Conservation (phyloP, 2,113 vertebrate genomes). For the Climacteris rufus region DNA sequence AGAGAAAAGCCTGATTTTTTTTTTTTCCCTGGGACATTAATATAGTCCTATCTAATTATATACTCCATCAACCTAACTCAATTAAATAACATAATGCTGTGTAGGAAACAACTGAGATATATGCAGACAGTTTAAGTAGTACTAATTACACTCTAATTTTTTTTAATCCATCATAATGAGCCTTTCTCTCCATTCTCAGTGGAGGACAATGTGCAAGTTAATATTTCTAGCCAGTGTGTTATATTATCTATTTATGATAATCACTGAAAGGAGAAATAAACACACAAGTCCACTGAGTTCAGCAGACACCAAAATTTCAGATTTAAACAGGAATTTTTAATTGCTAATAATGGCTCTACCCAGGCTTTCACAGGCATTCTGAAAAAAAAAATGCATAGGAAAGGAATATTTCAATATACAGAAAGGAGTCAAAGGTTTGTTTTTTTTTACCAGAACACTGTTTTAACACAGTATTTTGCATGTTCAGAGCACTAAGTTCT, state of each 20-base stretch:
- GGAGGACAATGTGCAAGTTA: background rate
- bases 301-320: background rate
- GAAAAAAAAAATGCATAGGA: background rate
- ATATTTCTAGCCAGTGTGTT: background rate
- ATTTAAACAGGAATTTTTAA: background rate
- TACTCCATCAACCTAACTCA: slow-evolving; percentile 59
- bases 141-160: slow-evolving; percentile 56
- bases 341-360: background rate
- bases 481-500: background rate
- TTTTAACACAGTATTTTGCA: background rate
- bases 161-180: slow-evolving; percentile 50
- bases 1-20: background rate
- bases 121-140: slow-evolving; percentile 32
- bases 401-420: background rate
- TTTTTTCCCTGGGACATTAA: slow-evolving; percentile 29
- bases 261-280: background rate
- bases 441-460: background rate
- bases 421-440: background rate
- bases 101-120: slow-evolving; percentile 37
- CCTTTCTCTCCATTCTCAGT: slow-evolving; percentile 6
- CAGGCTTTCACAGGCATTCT: background rate
- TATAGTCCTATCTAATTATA: slow-evolving; percentile 61
- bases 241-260: background rate
- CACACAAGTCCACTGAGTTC: background rate
- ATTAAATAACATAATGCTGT: slow-evolving; percentile 62